Evolutionary conservation across 2,113 vertebrate species (phyloP), one percentile per base, ranked within the genome.

Genomic region (Seriola dumerili): DNA sequence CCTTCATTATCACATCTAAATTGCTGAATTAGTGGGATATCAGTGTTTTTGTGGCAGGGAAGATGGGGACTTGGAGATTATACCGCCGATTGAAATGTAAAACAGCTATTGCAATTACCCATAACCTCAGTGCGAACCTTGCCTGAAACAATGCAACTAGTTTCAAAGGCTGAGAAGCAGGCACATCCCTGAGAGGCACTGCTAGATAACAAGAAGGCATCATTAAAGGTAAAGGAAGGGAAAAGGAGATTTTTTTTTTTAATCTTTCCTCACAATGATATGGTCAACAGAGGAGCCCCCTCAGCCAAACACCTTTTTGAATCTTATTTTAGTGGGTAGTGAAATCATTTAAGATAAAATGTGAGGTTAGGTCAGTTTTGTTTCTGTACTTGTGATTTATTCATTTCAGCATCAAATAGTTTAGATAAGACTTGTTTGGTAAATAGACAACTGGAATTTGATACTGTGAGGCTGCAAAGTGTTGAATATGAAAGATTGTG

Each of bases 81-180:
- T 76, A 76, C 66, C 9, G 19, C 58, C 87, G 87, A 92, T 94
- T 94, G 89, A 94, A 94, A 94, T 94, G 92, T 92, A 93, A 94
- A 95, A 90, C 80, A 90, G 91, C 88, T 85, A 69, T 90, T 83
- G 88, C 90, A 93, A 93, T 94, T 95, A 93, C 85, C 86, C 91
- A 94, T 93, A 93, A 93, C 93, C 92, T 94, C 84, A 80, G 81
- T 16, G 36, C 76, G 88, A 95, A 94, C 91, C 91, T 94, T 72
- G 72, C 79, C 77, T 94, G 88, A 94, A 93, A 94, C 90, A 93
- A 94, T 88, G 70, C 75, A 81, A 80, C 85, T 81, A 76, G 83
- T 92, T 95, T 94, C 86, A 93, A 94, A 94, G 93, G 84, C 91
- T 90, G 88, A 78, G 88, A 90, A 64, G 76, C 83, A 91, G 87